A percentile compares a stretch with the other conserved stretches of the same genome.
Evolutionary conservation across 1,140 invertebrate genomes (phyloP).

Genomic region (Brachionus plicatilis): DNA sequence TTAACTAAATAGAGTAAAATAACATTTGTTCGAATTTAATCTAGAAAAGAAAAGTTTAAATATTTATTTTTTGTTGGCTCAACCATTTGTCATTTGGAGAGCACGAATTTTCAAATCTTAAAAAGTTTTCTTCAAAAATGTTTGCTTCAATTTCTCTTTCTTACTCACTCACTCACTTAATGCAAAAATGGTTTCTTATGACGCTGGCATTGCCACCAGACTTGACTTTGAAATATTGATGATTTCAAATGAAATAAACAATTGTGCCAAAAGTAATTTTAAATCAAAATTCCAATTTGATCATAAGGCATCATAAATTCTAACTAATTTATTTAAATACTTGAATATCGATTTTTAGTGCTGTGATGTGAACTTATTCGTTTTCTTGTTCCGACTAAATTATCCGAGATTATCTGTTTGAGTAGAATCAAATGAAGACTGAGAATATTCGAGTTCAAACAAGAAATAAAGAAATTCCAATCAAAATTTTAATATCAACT

Average conservation of each 20-base stretch:
- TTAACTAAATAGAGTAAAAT: not conserved
- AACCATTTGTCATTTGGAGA: not conserved
- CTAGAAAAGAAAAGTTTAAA: not conserved
- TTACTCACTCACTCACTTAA: too few species aligned
- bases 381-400: too few species aligned
- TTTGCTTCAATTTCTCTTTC: too few species aligned
- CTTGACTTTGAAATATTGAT: too few species aligned
- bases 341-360: not conserved
- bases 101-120: not conserved
- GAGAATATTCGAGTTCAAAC: too few species aligned
- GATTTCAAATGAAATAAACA: not conserved
- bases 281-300: not conserved
- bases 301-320: not conserved
- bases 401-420: too few species aligned
- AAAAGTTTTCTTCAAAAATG: too few species aligned
- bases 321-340: not conserved
- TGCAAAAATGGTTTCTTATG: too few species aligned
- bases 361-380: not conserved
- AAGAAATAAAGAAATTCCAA: too few species aligned
- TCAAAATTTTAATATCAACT: not conserved
- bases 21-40: not conserved
- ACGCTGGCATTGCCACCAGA: too few species aligned
- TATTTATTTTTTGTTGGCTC: not conserved
- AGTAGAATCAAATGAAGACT: too few species aligned
- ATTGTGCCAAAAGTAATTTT: not conserved